phyloP scores from a whole-genome alignment of 2,888 invertebrate genomes.

The Oxycera nigricornis region DNA sequence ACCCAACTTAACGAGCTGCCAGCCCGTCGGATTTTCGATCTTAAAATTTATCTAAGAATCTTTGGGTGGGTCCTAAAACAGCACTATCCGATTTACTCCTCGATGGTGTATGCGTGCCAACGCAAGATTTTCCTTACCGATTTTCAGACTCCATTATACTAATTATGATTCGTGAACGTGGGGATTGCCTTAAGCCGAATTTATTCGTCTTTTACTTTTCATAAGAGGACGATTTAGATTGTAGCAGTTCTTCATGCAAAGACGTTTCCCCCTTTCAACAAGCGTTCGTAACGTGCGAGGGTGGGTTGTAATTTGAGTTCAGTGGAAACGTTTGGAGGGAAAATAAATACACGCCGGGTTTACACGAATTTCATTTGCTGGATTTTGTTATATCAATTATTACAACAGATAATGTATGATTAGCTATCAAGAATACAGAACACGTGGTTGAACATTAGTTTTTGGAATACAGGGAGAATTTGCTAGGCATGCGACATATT shows the following conservation, averaged over 20 bases:
- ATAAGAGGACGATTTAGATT: not conserved
- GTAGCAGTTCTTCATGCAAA: not conserved
- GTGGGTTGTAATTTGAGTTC: no score
- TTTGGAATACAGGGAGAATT: not conserved
- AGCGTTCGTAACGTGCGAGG: no score
- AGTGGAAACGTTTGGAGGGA: no score
- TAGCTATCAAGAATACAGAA: not conserved
- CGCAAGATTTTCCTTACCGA: not conserved
- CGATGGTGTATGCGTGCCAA: not conserved
- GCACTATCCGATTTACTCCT: not conserved
- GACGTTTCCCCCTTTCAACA: not conserved
- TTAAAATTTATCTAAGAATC: not conserved
- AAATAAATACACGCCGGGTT: no score
- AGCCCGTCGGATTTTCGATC: not conserved
- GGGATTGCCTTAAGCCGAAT: no score
- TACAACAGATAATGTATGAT: no score
- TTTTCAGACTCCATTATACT: constrained; percentile 23
- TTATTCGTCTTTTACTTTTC: not conserved
- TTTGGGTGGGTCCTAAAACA: not conserved
- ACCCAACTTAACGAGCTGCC: not conserved
- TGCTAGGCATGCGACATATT: constrained; percentile 24
- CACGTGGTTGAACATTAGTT: not conserved
- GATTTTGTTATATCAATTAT: no score
- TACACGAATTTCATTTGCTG: no score
- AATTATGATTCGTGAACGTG: not conserved